Conservation (phyloP, 2,888 invertebrate species). For the Meloe dianella region DNA sequence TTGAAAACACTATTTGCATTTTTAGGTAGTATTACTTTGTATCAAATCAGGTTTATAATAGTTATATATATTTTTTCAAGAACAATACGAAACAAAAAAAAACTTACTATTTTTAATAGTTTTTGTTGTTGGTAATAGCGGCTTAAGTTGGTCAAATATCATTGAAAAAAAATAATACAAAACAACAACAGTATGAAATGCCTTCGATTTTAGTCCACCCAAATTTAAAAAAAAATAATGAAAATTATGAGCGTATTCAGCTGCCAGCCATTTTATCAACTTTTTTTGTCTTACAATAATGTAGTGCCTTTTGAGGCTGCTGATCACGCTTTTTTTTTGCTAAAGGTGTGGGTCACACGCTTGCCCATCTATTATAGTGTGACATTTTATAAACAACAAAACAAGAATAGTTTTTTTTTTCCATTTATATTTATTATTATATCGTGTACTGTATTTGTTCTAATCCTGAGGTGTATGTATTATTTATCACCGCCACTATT, state of each 20-base stretch:
- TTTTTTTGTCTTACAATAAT: conserved; percentile 56
- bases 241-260: conserved; percentile 56
- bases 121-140: conserved; percentile 46
- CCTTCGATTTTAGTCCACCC: conserved; percentile 11
- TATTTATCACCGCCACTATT: conserved; percentile 70
- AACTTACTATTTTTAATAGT: conserved; percentile 35
- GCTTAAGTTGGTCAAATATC: conserved; percentile 29
- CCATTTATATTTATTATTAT: conserved; percentile 55
- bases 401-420: conserved; percentile 38
- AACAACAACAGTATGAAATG: not conserved
- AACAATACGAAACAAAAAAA: too few species aligned
- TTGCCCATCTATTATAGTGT: conserved; percentile 48
- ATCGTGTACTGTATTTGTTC: conserved; percentile 62
- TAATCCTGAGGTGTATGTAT: conserved; percentile 65
- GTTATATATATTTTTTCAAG: conserved; percentile 20
- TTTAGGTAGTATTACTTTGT: conserved; percentile 56
- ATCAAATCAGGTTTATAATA: conserved; percentile 45
- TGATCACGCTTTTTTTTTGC: conserved; percentile 57
- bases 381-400: conserved; percentile 34
- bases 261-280: conserved; percentile 53
- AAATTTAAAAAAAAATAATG: not conserved
- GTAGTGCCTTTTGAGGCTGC: conserved; percentile 60
- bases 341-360: conserved; percentile 59
- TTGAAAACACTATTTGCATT: conserved; percentile 51
- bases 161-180: not conserved